phyloP scores from a whole-genome alignment of 2,113 vertebrate genomes.

The Psittacula cyanocephala region DNA sequence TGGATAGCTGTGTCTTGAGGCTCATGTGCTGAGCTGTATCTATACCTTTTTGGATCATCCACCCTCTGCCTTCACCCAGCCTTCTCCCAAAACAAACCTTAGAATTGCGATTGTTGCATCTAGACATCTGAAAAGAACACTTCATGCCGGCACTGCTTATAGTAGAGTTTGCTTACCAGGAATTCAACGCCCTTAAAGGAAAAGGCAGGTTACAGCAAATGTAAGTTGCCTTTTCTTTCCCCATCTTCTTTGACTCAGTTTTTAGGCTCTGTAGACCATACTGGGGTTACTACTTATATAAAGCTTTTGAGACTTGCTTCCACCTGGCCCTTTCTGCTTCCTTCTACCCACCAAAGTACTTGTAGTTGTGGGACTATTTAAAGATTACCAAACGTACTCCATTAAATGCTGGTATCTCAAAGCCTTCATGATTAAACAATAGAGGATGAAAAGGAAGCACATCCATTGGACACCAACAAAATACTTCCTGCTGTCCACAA shows the following conservation, averaged over 20 bases:
- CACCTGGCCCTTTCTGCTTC: neutral
- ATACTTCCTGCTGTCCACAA: neutral
- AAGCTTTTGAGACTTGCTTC: neutral
- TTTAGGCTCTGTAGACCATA: neutral
- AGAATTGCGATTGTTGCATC: neutral
- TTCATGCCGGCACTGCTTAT: neutral
- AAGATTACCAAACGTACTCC: neutral
- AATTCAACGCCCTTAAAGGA: neutral
- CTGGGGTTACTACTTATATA: neutral
- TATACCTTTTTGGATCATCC: neutral
- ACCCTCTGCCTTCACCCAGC: fast-evolving
- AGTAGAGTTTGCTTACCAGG: neutral
- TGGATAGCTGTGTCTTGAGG: neutral
- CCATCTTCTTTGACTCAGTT: neutral
- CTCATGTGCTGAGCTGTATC: neutral
- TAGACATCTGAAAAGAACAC: neutral
- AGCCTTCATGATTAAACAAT: neutral
- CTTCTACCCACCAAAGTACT: neutral
- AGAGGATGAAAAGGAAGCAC: neutral
- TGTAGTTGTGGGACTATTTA: neutral
- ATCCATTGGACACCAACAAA: neutral
- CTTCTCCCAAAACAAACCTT: neutral
- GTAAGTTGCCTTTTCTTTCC: neutral
- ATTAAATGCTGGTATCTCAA: neutral
- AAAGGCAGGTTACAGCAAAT: neutral